These are phyloP conservation scores for Eristalinus aeneus DNA, from an alignment of 2,888 invertebrate species.

Conservation along the genomic window DNA sequence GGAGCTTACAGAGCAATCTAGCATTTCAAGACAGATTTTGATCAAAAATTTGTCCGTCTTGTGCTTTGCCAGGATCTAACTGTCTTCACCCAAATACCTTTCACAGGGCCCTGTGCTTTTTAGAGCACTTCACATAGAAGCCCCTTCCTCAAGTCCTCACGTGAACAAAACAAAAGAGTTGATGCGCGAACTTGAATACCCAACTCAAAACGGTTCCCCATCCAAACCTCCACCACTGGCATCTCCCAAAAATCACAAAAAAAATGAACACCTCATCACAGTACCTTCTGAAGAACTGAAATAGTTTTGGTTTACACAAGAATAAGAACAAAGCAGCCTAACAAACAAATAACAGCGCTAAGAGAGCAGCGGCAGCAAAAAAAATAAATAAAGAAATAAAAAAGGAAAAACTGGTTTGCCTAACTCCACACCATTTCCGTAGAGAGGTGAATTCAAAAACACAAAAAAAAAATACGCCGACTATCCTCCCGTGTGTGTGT, in stretches of 20 bases:
- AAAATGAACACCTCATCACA: not conserved
- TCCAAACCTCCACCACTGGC: constrained; percentile 40
- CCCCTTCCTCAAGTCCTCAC: too few relatives aligned
- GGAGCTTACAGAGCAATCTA: too few relatives aligned
- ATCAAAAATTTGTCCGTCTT: too few relatives aligned
- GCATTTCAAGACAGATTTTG: too few relatives aligned
- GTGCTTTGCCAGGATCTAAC: too few relatives aligned
- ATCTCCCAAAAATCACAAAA: not conserved
- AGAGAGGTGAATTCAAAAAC: constrained; percentile 52
- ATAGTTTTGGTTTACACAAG: constrained; percentile 51
- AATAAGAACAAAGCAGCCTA: constrained; percentile 61
- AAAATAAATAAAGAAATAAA: constrained; percentile 34
- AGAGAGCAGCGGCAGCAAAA: constrained; percentile 30
- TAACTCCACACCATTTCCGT: constrained; percentile 66
- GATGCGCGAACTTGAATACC: not conserved
- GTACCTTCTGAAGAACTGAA: constrained; percentile 50
- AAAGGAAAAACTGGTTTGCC: constrained; percentile 68
- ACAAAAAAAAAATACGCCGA: too few relatives aligned
- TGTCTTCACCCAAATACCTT: too few relatives aligned
- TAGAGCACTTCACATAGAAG: too few relatives aligned
- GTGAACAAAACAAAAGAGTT: not conserved
- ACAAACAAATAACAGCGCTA: constrained; percentile 61
- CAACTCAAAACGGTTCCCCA: not conserved
- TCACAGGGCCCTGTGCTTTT: too few relatives aligned
- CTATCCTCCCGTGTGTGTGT: constrained; percentile 44